phyloP scores from a whole-genome alignment of 2,797 vertebrate genomes.

The Acanthis flammea region DNA sequence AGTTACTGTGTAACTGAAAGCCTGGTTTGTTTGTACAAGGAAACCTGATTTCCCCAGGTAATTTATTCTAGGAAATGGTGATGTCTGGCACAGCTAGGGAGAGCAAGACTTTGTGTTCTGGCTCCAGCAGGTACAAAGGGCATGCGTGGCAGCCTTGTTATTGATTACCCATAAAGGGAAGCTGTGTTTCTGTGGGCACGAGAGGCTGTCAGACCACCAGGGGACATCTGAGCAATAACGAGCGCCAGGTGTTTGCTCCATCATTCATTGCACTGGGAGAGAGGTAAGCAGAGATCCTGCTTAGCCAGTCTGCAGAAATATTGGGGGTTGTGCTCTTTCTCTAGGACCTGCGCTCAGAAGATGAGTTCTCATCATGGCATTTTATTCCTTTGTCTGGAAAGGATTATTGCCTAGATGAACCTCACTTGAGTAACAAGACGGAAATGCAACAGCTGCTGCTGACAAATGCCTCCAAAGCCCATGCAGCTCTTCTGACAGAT shows the following conservation, averaged over 20 bases:
- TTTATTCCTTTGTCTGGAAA: not conserved
- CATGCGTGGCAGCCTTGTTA: not conserved
- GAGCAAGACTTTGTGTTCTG: constrained; percentile 17
- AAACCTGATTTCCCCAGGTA: constrained; percentile 15
- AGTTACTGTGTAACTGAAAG: constrained; percentile 19
- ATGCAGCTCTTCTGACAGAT: not conserved
- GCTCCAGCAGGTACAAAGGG: not conserved
- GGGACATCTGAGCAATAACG: not conserved
- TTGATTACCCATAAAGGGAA: not conserved
- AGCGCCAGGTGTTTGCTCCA: not conserved
- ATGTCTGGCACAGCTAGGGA: constrained; percentile 5
- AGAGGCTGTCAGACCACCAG: not conserved
- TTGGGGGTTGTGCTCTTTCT: not conserved
- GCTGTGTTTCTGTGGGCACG: not conserved
- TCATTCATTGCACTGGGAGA: not conserved
- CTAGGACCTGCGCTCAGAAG: not conserved
- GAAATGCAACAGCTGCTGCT: constrained; percentile 18
- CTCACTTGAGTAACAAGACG: not conserved
- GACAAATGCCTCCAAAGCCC: constrained; percentile 17
- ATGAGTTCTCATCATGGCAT: not conserved
- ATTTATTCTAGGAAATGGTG: constrained; percentile 36
- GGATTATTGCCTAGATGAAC: constrained; percentile 17
- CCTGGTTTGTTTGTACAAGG: constrained; percentile 2
- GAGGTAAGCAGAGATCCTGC: not conserved
- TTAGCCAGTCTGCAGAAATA: not conserved